Conservation (phyloP, 1,140 invertebrate genomes). For the Drosophila nasuta region DNA sequence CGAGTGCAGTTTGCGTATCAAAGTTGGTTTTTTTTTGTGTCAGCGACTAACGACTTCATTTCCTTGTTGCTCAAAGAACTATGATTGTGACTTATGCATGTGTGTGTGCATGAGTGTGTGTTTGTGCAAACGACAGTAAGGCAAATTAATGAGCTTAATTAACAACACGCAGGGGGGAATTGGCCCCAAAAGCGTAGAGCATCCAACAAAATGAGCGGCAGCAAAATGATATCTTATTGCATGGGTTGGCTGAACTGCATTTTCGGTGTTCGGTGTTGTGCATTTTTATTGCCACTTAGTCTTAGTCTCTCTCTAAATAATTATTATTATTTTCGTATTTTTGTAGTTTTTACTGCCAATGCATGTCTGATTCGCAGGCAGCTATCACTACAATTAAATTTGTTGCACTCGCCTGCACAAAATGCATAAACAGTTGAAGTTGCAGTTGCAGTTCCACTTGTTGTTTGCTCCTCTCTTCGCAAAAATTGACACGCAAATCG, state of each 20-base stretch:
- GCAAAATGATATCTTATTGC: conserved; percentile 64
- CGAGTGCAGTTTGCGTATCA: conserved; percentile 71
- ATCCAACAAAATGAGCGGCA: conserved; percentile 26
- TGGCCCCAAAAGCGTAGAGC: conserved; percentile 23
- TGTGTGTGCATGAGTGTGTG: conserved; percentile 7
- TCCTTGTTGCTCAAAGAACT: conserved; percentile 63
- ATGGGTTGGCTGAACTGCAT: conserved; percentile 59
- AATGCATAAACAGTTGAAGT: conserved; percentile 75
- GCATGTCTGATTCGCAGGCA: conserved; percentile 61
- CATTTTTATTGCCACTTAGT: conserved; percentile 81
- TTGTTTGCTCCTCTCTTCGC: conserved; percentile 57
- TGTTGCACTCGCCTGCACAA: conserved; percentile 81
- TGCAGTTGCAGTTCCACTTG: conserved; percentile 28
- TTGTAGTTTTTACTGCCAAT: conserved; percentile 74
- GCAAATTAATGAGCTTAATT: conserved; percentile 80
- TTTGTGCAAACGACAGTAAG: conserved; percentile 60
- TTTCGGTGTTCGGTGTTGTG: conserved; percentile 75
- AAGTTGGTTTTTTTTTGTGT: conserved; percentile 16
- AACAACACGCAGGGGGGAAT: conserved; percentile 67
- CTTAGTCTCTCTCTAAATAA: conserved; percentile 50
- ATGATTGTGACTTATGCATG: conserved; percentile 11
- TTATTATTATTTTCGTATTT: conserved; percentile 39
- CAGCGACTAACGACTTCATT: conserved; percentile 55
- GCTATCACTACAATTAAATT: conserved; percentile 78
- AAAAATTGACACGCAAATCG: conserved; percentile 77